These are phyloP conservation scores for Cotesia congregata DNA, from an alignment of 2,888 invertebrate genomes.

Conservation along the genomic window DNA sequence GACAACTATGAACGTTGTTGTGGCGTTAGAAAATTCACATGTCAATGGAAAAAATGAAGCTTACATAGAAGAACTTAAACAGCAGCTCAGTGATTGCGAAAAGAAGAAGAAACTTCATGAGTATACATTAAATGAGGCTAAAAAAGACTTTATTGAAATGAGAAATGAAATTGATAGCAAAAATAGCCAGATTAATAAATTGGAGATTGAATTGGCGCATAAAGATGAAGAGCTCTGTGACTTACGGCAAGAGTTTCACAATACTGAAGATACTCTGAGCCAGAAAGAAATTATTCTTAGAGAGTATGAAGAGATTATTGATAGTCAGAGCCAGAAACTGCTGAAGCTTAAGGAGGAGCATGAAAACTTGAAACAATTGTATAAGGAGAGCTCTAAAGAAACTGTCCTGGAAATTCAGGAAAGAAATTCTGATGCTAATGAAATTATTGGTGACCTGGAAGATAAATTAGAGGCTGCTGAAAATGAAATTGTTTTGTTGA, in stretches of 20 bases:
- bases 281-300: neutral
- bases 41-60: constrained; percentile 44
- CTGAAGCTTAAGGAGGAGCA: neutral
- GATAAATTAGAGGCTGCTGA: constrained; percentile 34
- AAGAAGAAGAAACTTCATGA: constrained; percentile 61
- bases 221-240: constrained; percentile 22
- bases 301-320: neutral
- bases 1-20: constrained; percentile 52
- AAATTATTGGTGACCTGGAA: constrained; percentile 33
- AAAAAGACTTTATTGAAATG: constrained; percentile 62
- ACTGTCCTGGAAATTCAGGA: constrained; percentile 32
- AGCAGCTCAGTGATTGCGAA: constrained; percentile 53
- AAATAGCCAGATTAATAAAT: constrained; percentile 29
- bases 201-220: constrained; percentile 8
- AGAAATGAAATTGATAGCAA: constrained; percentile 51
- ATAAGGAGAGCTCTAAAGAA: neutral
- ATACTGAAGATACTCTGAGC: constrained; percentile 20
- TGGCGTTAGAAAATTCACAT: constrained; percentile 53
- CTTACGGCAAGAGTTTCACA: constrained; percentile 39
- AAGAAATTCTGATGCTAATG: too few relatives aligned
- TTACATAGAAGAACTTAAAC: constrained; percentile 56
- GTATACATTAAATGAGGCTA: constrained; percentile 63
- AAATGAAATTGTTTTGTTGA: constrained; percentile 51
- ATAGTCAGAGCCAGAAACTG: neutral
- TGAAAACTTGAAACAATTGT: neutral